Evolutionary conservation across 1,140 invertebrate species (phyloP).

Genomic region (Listronotus bonariensis): DNA sequence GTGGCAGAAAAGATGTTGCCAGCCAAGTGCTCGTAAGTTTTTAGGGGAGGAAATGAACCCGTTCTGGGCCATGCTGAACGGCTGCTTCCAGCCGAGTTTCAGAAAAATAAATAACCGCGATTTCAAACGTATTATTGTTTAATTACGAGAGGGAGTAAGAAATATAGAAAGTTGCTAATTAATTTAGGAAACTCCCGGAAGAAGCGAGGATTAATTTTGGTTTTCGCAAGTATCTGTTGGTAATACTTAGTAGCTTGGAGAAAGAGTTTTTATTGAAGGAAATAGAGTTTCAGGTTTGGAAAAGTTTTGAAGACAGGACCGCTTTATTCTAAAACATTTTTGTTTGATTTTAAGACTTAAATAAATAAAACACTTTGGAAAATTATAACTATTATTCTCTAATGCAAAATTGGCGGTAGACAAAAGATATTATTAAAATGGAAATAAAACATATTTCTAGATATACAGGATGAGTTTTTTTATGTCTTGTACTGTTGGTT

Average conservation of each 20-base stretch:
- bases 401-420: no score
- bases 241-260: constrained; percentile 39
- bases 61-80: constrained; percentile 32
- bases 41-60: constrained; percentile 51
- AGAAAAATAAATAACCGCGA: constrained; percentile 49
- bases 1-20: constrained; percentile 55
- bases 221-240: constrained; percentile 45
- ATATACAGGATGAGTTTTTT: no score
- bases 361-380: no score
- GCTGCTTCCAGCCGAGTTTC: constrained; percentile 28
- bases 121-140: constrained; percentile 51
- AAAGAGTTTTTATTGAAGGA: constrained; percentile 25
- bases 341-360: neutral
- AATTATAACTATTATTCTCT: no score
- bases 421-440: no score
- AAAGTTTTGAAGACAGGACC: constrained; percentile 8
- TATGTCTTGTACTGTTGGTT: no score
- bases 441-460: no score
- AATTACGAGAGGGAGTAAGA: constrained; percentile 49
- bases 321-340: neutral
- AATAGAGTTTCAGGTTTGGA: constrained; percentile 8
- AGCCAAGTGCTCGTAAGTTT: constrained; percentile 48
- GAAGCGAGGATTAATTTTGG: constrained; percentile 44
- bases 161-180: constrained; percentile 50
- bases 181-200: constrained; percentile 46